Evolutionary conservation across 1,140 invertebrate species (phyloP), one percentile per base, ranked within the genome.

Genomic region (Eubasilissa regina): DNA sequence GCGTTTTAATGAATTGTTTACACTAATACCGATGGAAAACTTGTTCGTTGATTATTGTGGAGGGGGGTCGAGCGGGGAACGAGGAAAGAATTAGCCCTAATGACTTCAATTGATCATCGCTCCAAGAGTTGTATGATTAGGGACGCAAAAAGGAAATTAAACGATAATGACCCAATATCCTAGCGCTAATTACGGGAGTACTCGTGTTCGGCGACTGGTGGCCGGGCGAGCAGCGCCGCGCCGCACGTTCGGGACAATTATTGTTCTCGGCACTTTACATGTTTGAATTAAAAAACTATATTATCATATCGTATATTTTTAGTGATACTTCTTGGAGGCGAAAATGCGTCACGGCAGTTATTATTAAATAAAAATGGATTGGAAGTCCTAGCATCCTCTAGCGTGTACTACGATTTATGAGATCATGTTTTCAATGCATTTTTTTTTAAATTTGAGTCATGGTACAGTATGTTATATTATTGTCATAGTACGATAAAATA

Each of bases 151-250:
- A 82, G 81, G 81, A 82, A 82, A 82, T 82, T 82, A 82, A 82
- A 82, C 81, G 81, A 82, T 82, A 82, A 82, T 82, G 78, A 82
- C 81, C 81, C 79, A 82, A 82, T 82, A 82, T 82, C 81, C 78
- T 78, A 79, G 75, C 81, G 73, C 78, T 82, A 82, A 82, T 82
- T 82, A 82, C 80, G 64, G 66, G 55, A 55, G 45, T 74, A 66
- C 75, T 66, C 75, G 60, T 68, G 75, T 51, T 55, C 56, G 60
- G 75, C 21, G 60, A 53, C 47, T 19, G 47, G n/a, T n/a, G 58
- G 35, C 62, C 11, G 62, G 10, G 15, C 15, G 12, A 62, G 9
- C 21, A n/a, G n/a, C n/a, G n/a, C n/a, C n/a, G n/a, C n/a, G n/a
- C n/a, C n/a, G 19, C 9, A 62, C n/a, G n/a, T 51, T 51, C 48